phyloP scores from a whole-genome alignment of 2,797 vertebrate species.

The Gymnopithys bicolor region DNA sequence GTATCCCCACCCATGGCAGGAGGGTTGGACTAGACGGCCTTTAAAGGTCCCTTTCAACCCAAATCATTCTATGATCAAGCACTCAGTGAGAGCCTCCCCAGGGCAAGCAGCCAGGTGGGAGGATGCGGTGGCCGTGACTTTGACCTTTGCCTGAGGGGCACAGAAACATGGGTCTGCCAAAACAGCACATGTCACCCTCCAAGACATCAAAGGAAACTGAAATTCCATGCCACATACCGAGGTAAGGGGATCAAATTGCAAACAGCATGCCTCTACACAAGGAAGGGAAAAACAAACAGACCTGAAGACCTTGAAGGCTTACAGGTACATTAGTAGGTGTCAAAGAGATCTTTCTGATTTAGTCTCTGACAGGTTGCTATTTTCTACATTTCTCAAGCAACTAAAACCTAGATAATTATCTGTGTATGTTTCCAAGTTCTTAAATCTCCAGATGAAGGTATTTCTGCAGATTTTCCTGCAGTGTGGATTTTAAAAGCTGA shows the following conservation, averaged over 20 bases:
- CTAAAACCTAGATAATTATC: slow-evolving; percentile 50
- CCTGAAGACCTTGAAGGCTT: slow-evolving; percentile 9
- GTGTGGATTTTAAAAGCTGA: background rate
- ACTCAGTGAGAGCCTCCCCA: background rate
- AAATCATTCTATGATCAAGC: background rate
- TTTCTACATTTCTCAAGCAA: slow-evolving; percentile 22
- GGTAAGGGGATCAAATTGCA: background rate
- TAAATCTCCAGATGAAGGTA: slow-evolving; percentile 9
- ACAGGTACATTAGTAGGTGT: background rate
- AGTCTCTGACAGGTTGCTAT: slow-evolving; percentile 41
- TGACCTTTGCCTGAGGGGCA: background rate
- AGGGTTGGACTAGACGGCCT: background rate
- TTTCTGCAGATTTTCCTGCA: background rate
- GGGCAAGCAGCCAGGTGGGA: background rate
- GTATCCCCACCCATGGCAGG: background rate
- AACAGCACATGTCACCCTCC: accelerated
- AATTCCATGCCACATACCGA: background rate
- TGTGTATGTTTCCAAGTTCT: slow-evolving; percentile 39
- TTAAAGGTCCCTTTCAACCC: background rate
- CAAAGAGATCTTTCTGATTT: slow-evolving; percentile 44
- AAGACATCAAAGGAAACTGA: accelerated
- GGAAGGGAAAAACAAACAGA: background rate
- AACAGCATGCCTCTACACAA: background rate
- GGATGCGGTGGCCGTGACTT: background rate
- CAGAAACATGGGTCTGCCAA: background rate